Base-by-base conservation (phyloP, 2,113 vertebrate species). In the Oreochromis aureus region DNA sequence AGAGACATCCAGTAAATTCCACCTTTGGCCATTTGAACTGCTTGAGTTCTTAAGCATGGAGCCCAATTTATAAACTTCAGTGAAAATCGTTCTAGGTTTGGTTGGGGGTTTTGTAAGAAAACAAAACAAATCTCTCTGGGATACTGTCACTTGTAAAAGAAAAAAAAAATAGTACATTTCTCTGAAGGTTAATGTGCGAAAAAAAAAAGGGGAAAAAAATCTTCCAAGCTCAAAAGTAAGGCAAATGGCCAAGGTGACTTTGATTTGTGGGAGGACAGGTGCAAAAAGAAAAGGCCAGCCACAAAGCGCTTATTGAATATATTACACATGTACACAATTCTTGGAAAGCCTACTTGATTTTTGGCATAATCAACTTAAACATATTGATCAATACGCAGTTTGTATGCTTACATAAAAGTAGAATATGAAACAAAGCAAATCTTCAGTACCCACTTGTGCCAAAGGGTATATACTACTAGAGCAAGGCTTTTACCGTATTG, bases 331-430 rank as follows among this genome's bases (percentile, higher is more conserved):
- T 94, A 94, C 91, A 96, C 89, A 81, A 91, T 86, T 94, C 84
- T 93, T 88, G 87, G 89, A 95, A 93, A 96, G 89, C 89, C 93
- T 93, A 93, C 56, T 87, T 93, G 87, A 92, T 96, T 96, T 97
- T 96, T 97, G 96, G 96, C 95, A 95, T 96, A 94, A 95, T 95
- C 85, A 96, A 96, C 90, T 90, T 85, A 71, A 91, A 91, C 89
- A 94, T 94, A 95, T 91, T 91, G 87, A 97, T 95, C 89, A 80
- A 95, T 93, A 94, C 87, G 83, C 90, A 90, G 85, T 81, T 90
- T 73, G 69, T 89, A 91, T 91, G 91, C 84, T 96, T 95, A 96
- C 89, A 93, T 95, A 92, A 92, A 90, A 92, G 78, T 89, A 95
- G 88, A 95, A 95, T 93, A 93, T 91, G 94, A 95, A 96, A 95